Conservation (phyloP, 1,140 invertebrate species). For the Gryon sp. region DNA sequence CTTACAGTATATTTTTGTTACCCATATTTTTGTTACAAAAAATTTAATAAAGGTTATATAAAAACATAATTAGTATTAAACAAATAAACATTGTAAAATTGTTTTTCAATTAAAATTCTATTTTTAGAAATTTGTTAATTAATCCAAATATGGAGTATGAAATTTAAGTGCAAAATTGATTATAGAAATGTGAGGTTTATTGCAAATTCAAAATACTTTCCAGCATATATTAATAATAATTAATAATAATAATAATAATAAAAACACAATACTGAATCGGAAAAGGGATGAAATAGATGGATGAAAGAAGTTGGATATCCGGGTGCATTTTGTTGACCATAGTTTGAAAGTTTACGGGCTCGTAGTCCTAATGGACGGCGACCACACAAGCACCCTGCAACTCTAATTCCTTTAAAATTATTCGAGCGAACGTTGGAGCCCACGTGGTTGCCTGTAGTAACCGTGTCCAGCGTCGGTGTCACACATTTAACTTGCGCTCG, state of each 20-base stretch:
- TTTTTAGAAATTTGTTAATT: too few relatives aligned
- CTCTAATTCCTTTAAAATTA: slow-evolving; percentile 67
- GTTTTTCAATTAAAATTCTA: too few relatives aligned
- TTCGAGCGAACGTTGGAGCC: slow-evolving; percentile 49
- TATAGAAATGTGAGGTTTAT: too few relatives aligned
- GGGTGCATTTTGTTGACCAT: slow-evolving; percentile 5
- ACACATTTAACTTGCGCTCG: slow-evolving; percentile 76
- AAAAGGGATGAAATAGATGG: slow-evolving; percentile 33
- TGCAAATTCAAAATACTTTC: too few relatives aligned
- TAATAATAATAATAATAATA: slow-evolving; percentile 24
- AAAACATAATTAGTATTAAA: too few relatives aligned
- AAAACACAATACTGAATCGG: slow-evolving; percentile 10
- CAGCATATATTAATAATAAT: too few relatives aligned
- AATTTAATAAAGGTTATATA: too few relatives aligned
- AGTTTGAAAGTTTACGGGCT: slow-evolving; percentile 49
- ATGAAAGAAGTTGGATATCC: background rate
- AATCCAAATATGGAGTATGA: too few relatives aligned
- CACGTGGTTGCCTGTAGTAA: slow-evolving; percentile 56
- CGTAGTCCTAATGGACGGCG: slow-evolving; percentile 53
- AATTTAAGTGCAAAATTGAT: too few relatives aligned
- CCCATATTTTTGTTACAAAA: too few relatives aligned
- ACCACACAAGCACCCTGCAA: slow-evolving; percentile 50
- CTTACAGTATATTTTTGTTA: too few relatives aligned
- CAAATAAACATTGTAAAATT: too few relatives aligned
- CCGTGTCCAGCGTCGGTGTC: slow-evolving; percentile 64